phyloP scores from a whole-genome alignment of 2,888 invertebrate genomes.

The Cerastoderma edule region DNA sequence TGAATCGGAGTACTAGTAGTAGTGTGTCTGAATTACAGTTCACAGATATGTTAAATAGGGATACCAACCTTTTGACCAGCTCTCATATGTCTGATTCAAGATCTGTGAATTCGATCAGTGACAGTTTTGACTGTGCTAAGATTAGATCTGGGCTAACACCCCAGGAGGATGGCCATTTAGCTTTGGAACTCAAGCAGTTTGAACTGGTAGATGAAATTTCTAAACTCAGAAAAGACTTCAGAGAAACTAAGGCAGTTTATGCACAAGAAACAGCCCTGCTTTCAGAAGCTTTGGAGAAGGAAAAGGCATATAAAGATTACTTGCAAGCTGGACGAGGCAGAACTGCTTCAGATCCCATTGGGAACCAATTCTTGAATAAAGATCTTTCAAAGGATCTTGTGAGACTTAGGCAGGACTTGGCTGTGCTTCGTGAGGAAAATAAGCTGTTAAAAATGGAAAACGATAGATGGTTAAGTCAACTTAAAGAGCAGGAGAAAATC shows the following conservation, averaged over 20 bases:
- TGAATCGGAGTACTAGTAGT: constrained; percentile 37
- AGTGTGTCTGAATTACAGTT: constrained; percentile 38
- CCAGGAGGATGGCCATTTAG: constrained; percentile 63
- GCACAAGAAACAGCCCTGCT: constrained; percentile 74
- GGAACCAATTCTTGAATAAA: constrained; percentile 30
- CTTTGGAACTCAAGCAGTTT: constrained; percentile 69
- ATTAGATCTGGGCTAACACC: constrained; percentile 54
- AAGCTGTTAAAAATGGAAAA: constrained; percentile 72
- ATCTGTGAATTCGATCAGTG: constrained; percentile 22
- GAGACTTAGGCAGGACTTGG: constrained; percentile 66
- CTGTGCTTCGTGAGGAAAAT: constrained; percentile 71
- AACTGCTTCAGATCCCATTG: constrained; percentile 31
- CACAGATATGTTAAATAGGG: constrained; percentile 15
- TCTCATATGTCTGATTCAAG: constrained; percentile 38
- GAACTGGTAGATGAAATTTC: constrained; percentile 75
- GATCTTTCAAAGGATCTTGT: constrained; percentile 57
- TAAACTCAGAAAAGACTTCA: constrained; percentile 67
- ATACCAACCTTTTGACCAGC: constrained; percentile 34
- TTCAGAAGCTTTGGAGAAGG: constrained; percentile 73
- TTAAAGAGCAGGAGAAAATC: constrained; percentile 76
- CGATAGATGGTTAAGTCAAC: constrained; percentile 64
- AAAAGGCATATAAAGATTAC: constrained; percentile 55
- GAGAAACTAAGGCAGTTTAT: constrained; percentile 75
- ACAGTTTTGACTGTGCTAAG: constrained; percentile 36
- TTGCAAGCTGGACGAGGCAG: constrained; percentile 25